Evolutionary conservation across 2,113 vertebrate species (phyloP), one percentile per base, ranked within the genome.

Genomic region (Psilopsiagon aurifrons): DNA sequence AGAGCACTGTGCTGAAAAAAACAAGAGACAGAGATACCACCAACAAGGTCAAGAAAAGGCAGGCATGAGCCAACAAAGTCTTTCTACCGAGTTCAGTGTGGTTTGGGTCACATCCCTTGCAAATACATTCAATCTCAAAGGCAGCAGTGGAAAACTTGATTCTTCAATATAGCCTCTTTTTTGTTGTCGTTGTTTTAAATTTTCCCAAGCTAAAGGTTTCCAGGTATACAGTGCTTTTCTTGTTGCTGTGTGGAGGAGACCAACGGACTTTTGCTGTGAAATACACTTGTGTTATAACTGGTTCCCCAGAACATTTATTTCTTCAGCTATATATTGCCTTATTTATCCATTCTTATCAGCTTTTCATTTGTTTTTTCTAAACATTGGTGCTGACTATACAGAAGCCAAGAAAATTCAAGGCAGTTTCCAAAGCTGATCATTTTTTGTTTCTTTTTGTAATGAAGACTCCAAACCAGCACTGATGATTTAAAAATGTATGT

Each of bases 391-490:
- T 86, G 86, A 62, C 67, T 90, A 89, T 31, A 73, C 12, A 93
- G 75, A 92, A 92, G 46, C 75, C 57, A 94, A 67, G 54, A 74
- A 92, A 94, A 96, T 92, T 83, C 59, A 83, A 92, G 71, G 29
- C 69, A 78, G 49, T 28, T 84, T 87, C 85, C 83, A 85, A 86
- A 86, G 47, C 35, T 35, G 75, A 62, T 66, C 0, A 29, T 67
- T 93, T 92, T 94, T 91, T 73, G 47, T 59, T 91, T 85, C 69
- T 37, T 83, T 95, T 85, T 70, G 44, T 59, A 88, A 71, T 68
- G 77, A 88, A 91, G 90, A 90, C 54, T 81, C 57, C 51, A 89
- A 95, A 84, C 27, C 39, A 69, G n/a, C 62, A 73, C 52, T 17
- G 55, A 86, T 11, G 57, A 68, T 94, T 96, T 92, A 47, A 92